A percentile compares a stretch with the other conserved stretches of the same genome.
Conservation (phyloP, 92 coral and sea anemone species). For the Pocillopora meandrina region DNA sequence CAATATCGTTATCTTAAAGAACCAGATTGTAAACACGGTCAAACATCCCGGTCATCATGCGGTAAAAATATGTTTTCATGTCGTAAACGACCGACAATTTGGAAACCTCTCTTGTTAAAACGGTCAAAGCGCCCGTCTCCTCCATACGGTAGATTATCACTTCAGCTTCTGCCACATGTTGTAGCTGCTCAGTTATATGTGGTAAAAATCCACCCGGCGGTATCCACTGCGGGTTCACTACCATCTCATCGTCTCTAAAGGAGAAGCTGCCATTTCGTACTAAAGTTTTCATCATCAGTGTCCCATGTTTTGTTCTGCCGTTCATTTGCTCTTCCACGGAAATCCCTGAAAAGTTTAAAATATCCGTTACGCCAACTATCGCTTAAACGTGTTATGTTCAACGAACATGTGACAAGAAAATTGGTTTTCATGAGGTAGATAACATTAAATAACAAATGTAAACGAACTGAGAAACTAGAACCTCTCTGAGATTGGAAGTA, state of each 20-base stretch:
- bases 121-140: not conserved
- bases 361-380: too few species aligned
- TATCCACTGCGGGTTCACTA: not conserved
- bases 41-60: too few species aligned
- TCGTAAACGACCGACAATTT: not conserved
- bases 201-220: not conserved
- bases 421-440: too few species aligned
- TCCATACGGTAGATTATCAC: not conserved
- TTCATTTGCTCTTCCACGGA: not conserved
- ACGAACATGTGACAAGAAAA: too few species aligned
- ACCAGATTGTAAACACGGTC: too few species aligned
- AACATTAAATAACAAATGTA: too few species aligned
- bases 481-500: too few species aligned
- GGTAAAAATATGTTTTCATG: not conserved
- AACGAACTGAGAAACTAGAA: too few species aligned
- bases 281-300: not conserved
- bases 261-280: not conserved
- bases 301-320: not conserved
- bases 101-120: not conserved
- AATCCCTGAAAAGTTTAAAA: not conserved
- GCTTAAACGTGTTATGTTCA: too few species aligned
- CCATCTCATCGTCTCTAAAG: too few species aligned
- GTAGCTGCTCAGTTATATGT: not conserved
- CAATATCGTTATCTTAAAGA: too few species aligned
- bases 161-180: not conserved